phyloP scores from a whole-genome alignment of 2,113 vertebrate genomes.

The Otis tarda region DNA sequence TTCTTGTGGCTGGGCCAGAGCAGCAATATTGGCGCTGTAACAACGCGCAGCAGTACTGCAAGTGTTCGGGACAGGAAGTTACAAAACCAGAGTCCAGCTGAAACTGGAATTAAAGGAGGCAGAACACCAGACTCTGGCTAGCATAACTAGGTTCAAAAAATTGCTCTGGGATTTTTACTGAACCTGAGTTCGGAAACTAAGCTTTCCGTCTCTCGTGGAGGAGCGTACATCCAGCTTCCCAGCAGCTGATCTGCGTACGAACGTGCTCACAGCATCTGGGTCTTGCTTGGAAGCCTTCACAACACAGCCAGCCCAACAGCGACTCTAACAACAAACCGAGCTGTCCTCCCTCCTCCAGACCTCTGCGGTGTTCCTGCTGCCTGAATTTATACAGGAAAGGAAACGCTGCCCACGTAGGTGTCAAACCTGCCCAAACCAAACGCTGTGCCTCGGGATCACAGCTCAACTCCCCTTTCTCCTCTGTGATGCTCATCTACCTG shows the following conservation, averaged over 20 bases:
- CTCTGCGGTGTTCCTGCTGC: neutral
- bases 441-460: neutral
- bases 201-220: neutral
- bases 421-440: neutral
- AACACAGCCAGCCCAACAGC: too few relatives aligned
- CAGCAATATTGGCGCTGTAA: neutral
- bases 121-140: neutral
- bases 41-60: neutral
- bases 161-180: neutral
- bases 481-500: fast-evolving
- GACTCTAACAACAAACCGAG: too few relatives aligned
- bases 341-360: neutral
- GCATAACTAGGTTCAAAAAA: neutral
- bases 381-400: neutral
- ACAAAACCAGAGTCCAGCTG: neutral
- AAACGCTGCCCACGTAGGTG: fast-evolving
- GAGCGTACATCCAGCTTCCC: neutral
- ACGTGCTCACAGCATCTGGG: fast-evolving
- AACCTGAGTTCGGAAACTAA: neutral
- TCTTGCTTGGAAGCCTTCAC: neutral
- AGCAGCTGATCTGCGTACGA: neutral
- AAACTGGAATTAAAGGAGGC: neutral
- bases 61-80: neutral
- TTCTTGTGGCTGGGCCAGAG: neutral
- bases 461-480: neutral